Percentiles rank a stretch among this genome's conserved stretches.
These are phyloP conservation scores for Calameuta filiformis DNA, from an alignment of 2,888 invertebrate species.

Conservation along the genomic window DNA sequence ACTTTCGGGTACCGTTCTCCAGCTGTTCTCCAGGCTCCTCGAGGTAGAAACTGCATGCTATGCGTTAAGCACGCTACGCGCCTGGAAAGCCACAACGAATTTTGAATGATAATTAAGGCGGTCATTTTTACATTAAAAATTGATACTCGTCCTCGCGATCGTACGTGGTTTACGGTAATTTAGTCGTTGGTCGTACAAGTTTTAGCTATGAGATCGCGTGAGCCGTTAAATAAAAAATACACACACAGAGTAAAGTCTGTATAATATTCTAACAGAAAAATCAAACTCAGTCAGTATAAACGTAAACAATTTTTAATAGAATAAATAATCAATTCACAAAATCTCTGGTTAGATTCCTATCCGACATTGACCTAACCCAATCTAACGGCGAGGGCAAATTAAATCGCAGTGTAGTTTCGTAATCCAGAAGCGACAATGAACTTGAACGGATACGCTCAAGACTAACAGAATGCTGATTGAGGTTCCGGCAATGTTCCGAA, in stretches of 20 bases:
- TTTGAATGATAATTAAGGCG: neutral
- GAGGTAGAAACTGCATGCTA: neutral
- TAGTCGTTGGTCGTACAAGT: neutral
- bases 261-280: neutral
- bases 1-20: neutral
- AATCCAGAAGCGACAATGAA: constrained; percentile 29
- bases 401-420: neutral
- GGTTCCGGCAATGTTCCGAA: constrained; percentile 19
- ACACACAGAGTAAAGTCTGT: neutral
- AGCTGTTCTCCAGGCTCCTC: neutral
- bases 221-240: neutral
- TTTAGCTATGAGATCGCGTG: neutral
- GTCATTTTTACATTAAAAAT: neutral
- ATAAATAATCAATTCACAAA: neutral
- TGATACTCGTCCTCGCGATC: neutral
- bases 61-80: neutral
- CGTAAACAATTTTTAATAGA: neutral
- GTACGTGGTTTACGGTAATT: neutral
- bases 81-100: neutral
- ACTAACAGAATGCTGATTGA: constrained; percentile 22
- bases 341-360: neutral
- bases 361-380: neutral
- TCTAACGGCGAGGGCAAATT: neutral
- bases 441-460: constrained; percentile 35
- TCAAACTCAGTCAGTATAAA: neutral